Conservation (phyloP, 2,113 vertebrate species). For the Malurus cyaneus region DNA sequence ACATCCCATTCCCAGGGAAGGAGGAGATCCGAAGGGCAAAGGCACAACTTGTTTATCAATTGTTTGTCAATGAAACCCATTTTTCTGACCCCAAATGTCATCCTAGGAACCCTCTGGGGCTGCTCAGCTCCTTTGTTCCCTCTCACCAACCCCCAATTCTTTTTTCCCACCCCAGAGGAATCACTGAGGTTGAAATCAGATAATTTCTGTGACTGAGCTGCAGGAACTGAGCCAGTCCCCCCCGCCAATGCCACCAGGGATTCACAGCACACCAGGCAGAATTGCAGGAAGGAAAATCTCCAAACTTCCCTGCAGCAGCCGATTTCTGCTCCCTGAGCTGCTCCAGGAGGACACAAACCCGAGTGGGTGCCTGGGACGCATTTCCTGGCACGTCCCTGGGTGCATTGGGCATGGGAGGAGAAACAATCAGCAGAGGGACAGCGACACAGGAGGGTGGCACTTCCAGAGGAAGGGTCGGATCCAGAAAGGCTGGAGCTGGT, state of each 20-base stretch:
- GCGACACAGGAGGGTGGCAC: neutral
- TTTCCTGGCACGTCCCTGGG: neutral
- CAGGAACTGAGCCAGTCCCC: neutral
- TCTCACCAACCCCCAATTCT: neutral
- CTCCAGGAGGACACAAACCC: neutral
- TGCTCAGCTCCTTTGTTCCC: no score
- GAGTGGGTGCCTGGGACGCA: neutral
- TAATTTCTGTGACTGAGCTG: neutral
- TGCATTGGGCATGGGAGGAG: neutral
- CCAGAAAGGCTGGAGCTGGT: neutral
- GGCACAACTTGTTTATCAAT: neutral
- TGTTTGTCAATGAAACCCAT: neutral
- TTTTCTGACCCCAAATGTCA: neutral
- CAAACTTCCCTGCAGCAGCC: neutral
- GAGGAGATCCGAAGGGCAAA: neutral
- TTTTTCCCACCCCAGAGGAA: neutral
- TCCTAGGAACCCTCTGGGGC: no score
- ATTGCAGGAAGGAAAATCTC: neutral
- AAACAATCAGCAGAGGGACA: neutral
- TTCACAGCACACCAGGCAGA: neutral
- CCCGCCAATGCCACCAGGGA: accelerated
- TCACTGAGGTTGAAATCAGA: neutral
- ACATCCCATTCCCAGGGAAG: neutral
- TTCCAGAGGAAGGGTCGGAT: neutral
- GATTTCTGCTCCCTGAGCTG: neutral